Evolutionary conservation across 2,113 vertebrate species (phyloP), one percentile per base, ranked within the genome.

Genomic region (Corydoras sp.): DNA sequence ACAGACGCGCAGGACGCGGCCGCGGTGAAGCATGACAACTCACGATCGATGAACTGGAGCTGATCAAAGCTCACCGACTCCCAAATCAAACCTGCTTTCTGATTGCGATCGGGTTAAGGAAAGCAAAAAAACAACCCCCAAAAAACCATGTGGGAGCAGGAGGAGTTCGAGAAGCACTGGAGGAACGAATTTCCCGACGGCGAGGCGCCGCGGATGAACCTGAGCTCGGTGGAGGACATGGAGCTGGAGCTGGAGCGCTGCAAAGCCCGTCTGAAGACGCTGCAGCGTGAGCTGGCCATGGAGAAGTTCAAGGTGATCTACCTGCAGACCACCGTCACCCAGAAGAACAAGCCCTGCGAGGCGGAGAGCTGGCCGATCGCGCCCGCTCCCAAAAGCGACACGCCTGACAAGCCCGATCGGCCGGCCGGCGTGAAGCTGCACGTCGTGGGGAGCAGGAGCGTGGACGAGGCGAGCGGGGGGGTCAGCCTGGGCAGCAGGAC

Each of bases 251-350:
- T 97, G 87, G 90, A 92, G 81, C 76, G 77, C n/a, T 90, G 91
- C 74, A 92, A 89, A 79, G 62, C 80, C 63, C 89, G 90, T 35
- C 87, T 95, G 77, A 92, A 88, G 81, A 76, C 56, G 74, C 85
- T 95, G 49, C 93, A 96, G 89, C 91, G 89, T 74, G 89, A 89
- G 65, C 86, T 95, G 77, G 87, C 88, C 0, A 88, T 92, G 89
- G 93, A 97, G 87, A 93, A 91, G 80, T 94, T 96, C 85, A 97
- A 94, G 88, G 91, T 92, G 81, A 83, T 83, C 14, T 95, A 93
- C 90, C 89, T 96, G 86, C 86, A 95, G 91, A 89, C 91, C 74
- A 90, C 90, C 71, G 76, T 95, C 75, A 76, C 85, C 13, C 82
- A 85, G 10, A 86, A 85, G 78, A 86, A 70, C 80, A 82, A 51